These are phyloP conservation scores for Cryptosula pallasiana DNA, from an alignment of 2,888 invertebrate genomes.

Conservation along the genomic window DNA sequence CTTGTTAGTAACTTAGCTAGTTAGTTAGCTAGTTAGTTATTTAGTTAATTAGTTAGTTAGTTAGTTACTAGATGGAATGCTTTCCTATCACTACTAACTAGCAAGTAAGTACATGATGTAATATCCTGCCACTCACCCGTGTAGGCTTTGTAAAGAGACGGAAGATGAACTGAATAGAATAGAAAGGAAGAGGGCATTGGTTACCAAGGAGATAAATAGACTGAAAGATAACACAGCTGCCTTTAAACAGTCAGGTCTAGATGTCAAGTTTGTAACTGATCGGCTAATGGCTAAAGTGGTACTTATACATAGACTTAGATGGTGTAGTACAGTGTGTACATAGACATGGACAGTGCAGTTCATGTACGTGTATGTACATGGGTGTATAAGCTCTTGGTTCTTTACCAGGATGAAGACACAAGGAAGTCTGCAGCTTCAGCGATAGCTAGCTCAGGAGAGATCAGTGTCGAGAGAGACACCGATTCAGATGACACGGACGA, in stretches of 20 bases:
- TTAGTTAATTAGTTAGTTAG: no score
- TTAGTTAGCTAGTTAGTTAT: no score
- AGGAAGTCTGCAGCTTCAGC: background rate
- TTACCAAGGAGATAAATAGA: constrained; percentile 18
- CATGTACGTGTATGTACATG: no score
- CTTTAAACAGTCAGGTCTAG: background rate
- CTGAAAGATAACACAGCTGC: constrained; percentile 9
- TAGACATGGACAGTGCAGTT: no score
- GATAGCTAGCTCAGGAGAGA: background rate
- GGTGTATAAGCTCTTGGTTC: background rate
- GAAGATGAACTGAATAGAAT: background rate
- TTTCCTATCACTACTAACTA: no score
- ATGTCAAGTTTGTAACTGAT: constrained; percentile 7
- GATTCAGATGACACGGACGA: background rate
- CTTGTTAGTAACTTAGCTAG: no score
- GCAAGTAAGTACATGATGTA: no score
- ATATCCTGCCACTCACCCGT: no score
- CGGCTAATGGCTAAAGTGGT: background rate
- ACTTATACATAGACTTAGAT: no score
- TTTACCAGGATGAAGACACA: background rate
- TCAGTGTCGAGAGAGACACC: background rate
- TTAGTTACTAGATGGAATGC: no score
- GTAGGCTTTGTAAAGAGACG: constrained; percentile 2
- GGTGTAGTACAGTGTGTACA: no score
- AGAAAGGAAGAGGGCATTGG: background rate